Percentiles rank a stretch among this genome's conserved stretches.
phyloP scores from a whole-genome alignment of 2,888 invertebrate species.

The Apoda limacodes region DNA sequence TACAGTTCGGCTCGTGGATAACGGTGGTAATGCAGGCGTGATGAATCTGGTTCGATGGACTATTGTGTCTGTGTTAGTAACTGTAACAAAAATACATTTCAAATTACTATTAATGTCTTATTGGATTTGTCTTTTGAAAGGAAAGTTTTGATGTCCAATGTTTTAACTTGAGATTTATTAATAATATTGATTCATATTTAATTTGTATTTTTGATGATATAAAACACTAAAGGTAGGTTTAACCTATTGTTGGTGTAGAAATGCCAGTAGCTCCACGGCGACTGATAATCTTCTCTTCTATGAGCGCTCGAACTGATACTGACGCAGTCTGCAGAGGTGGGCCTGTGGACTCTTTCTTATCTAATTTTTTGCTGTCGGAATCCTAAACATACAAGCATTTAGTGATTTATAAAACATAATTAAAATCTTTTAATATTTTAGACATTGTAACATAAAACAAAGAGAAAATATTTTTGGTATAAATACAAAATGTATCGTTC shows the following conservation, averaged over 20 bases:
- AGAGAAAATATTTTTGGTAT: no score
- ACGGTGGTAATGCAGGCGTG: conserved; percentile 55
- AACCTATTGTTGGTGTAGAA: conserved; percentile 39
- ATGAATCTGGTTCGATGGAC: conserved; percentile 47
- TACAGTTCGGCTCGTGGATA: conserved; percentile 45
- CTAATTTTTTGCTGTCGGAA: conserved; percentile 86
- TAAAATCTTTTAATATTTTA: no score
- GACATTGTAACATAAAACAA: no score
- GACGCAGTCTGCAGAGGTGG: conserved; percentile 94
- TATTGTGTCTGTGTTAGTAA: conserved; percentile 33
- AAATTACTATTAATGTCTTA: conserved; percentile 8
- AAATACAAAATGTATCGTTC: no score
- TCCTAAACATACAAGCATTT: no score
- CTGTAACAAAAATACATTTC: conserved; percentile 23
- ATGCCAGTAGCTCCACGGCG: conserved; percentile 73
- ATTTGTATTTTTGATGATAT: no score
- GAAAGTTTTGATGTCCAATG: no score
- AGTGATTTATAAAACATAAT: not conserved
- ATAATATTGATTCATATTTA: no score
- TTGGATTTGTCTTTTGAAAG: not conserved
- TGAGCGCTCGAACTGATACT: conserved; percentile 88
- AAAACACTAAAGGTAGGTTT: not conserved
- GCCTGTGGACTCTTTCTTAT: conserved; percentile 85
- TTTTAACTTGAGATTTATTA: no score
- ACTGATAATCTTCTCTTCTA: conserved; percentile 94